Evolutionary conservation across 1,140 invertebrate genomes (phyloP).

Genomic region (Heliothis subflexa): DNA sequence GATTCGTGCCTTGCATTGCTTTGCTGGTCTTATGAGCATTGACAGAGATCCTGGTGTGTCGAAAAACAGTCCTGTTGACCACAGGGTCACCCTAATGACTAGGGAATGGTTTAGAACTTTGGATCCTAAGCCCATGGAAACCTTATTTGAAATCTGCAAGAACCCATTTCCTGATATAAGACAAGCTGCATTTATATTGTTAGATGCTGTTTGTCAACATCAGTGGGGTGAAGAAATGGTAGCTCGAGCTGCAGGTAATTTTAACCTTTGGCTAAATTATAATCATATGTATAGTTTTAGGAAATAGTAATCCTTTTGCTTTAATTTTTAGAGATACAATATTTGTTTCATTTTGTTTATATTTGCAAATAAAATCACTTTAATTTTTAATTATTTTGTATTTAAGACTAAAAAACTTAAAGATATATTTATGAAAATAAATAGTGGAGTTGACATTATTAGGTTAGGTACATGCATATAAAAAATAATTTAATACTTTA

Average conservation of each 20-base stretch:
- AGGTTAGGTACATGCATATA: background rate
- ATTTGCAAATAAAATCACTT: background rate
- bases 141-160: constrained; percentile 83
- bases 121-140: constrained; percentile 76
- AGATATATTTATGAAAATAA: background rate
- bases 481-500: constrained; percentile 2
- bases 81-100: constrained; percentile 83
- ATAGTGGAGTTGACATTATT: background rate
- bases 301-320: background rate
- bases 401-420: background rate
- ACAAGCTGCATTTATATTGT: constrained; percentile 84
- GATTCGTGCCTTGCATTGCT: constrained; percentile 87
- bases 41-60: constrained; percentile 64
- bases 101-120: constrained; percentile 86
- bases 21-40: constrained; percentile 86
- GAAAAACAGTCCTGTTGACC: constrained; percentile 65
- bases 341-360: too few species aligned
- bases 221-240: constrained; percentile 89
- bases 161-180: constrained; percentile 90
- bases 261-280: background rate
- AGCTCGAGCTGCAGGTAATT: constrained; percentile 85
- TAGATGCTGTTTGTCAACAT: constrained; percentile 86
- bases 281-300: background rate
- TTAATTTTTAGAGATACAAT: background rate
- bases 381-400: background rate